Evolutionary conservation across 2,113 vertebrate species (phyloP).

Genomic region (Struthio camelus): DNA sequence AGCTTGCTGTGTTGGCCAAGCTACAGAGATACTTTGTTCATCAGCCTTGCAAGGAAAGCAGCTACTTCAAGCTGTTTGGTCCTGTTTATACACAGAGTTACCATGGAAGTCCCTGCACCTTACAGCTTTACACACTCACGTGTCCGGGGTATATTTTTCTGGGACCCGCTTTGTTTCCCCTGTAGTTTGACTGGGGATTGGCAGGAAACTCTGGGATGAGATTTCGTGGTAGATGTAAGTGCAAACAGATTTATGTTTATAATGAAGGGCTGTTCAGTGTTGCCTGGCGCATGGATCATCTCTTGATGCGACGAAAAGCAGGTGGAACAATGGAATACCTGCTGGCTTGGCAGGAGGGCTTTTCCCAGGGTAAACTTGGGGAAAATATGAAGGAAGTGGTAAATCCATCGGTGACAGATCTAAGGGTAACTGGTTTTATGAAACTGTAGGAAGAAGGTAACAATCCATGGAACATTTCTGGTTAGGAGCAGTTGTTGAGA

Average conservation of each 20-base stretch:
- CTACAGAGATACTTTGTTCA: slow-evolving; percentile 64
- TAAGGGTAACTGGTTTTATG: background rate
- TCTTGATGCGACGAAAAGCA: background rate
- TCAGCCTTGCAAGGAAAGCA: slow-evolving; percentile 29
- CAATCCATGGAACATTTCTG: background rate
- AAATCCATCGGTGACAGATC: background rate
- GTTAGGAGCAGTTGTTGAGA: background rate
- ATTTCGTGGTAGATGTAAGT: background rate
- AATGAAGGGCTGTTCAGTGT: background rate
- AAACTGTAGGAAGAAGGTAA: background rate
- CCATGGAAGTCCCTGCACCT: slow-evolving; percentile 28
- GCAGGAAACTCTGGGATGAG: background rate
- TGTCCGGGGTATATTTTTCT: background rate
- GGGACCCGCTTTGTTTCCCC: background rate
- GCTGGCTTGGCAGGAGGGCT: background rate
- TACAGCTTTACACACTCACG: background rate
- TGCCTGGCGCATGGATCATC: background rate
- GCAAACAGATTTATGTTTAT: background rate
- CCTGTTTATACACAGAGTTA: slow-evolving; percentile 50
- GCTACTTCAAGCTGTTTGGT: slow-evolving; percentile 62
- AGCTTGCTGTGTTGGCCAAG: slow-evolving; percentile 58
- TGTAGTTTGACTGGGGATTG: background rate
- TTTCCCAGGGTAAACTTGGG: background rate
- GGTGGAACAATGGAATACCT: background rate
- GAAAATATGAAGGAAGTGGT: background rate